Conservation (phyloP, 2,113 vertebrate genomes). For the Zosterops borbonicus region DNA sequence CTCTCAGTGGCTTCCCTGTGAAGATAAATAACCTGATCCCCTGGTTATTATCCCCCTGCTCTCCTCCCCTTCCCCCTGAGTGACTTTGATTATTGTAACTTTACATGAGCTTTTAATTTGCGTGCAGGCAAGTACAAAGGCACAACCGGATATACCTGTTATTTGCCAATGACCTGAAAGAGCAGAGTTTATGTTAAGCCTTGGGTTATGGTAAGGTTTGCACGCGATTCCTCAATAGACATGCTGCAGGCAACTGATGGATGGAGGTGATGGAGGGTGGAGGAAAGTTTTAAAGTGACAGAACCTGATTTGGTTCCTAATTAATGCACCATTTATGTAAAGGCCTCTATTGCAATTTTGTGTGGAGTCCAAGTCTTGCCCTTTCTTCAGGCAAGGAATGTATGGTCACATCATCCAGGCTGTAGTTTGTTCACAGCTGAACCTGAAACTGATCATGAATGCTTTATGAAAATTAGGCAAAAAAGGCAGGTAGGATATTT, state of each 20-base stretch:
- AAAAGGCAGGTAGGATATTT: not conserved
- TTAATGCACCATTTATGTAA: constrained; percentile 55
- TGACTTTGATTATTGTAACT: constrained; percentile 74
- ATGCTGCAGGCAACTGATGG: constrained; percentile 71
- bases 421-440: not conserved
- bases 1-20: not conserved
- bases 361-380: constrained; percentile 42
- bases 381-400: constrained; percentile 47
- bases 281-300: constrained; percentile 71
- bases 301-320: constrained; percentile 63
- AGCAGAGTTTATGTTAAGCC: constrained; percentile 80
- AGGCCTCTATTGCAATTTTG: constrained; percentile 29
- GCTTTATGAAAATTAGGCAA: not conserved
- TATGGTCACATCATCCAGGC: not conserved
- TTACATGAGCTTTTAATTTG: constrained; percentile 75
- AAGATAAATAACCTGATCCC: constrained; percentile 66
- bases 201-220: constrained; percentile 79
- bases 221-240: constrained; percentile 78
- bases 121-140: constrained; percentile 77
- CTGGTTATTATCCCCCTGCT: constrained; percentile 62
- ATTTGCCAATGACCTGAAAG: constrained; percentile 82
- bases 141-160: constrained; percentile 86
- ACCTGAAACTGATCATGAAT: not conserved
- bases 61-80: constrained; percentile 60
- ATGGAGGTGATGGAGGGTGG: constrained; percentile 66